Conservation (phyloP, 2,113 vertebrate species). For the Lophochroa leadbeateri region DNA sequence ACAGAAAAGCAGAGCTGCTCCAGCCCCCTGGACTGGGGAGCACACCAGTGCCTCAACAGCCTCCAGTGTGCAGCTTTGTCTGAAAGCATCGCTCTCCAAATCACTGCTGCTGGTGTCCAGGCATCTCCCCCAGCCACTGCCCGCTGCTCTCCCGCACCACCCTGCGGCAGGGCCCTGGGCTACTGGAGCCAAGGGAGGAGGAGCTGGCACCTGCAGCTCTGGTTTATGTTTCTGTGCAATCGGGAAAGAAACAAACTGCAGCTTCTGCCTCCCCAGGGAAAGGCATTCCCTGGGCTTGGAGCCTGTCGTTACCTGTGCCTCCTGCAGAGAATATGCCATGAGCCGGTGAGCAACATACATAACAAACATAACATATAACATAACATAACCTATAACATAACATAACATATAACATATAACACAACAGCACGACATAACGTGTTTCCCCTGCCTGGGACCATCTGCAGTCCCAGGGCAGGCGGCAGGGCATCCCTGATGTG, state of each 20-base stretch:
- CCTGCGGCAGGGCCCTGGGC: not conserved
- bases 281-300: not conserved
- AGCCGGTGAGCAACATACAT: not conserved
- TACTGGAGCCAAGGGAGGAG: not conserved
- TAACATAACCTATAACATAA: not conserved
- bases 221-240: not conserved
- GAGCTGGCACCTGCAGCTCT: not conserved
- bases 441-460: not conserved
- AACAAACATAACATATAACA: not conserved
- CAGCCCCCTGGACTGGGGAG: not conserved
- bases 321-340: rapidly evolving
- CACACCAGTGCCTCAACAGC: not conserved
- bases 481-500: rapidly evolving
- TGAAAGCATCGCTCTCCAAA: not conserved
- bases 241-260: not conserved
- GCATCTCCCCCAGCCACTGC: not conserved
- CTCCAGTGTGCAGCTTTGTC: constrained; percentile 7
- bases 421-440: too few relatives aligned
- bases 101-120: not conserved
- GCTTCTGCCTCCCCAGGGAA: not conserved
- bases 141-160: not conserved
- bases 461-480: not conserved
- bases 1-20: constrained; percentile 18
- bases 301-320: not conserved
- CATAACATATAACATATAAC: too few relatives aligned